Evolutionary conservation across 2,888 invertebrate genomes (phyloP), one percentile per base, ranked within the genome.

Genomic region (Lithophane ornitopus): DNA sequence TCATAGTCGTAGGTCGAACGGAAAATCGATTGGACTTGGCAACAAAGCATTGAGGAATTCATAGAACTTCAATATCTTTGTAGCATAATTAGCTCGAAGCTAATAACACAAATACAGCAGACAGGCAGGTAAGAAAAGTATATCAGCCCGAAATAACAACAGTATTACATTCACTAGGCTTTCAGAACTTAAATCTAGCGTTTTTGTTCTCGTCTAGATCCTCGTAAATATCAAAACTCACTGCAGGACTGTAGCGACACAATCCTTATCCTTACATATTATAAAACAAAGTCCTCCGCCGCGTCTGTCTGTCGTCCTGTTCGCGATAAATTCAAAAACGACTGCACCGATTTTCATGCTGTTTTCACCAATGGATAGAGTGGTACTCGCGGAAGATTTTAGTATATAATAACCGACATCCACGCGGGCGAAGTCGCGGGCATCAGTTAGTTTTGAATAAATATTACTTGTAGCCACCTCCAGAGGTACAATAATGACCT

Each of bases 221-320:
- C 46, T 52, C 14, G 22, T 39, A 49, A 66, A 65, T 52, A 76
- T 39, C 16, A 66, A 44, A 78, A 49, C 11, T 58, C 59, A 65
- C 52, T 71, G 19, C 22, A 34, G 67, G 49, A 56, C 58, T 58
- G n/a, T 19, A 26, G 58, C 41, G 26, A 58, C 46, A 72, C 61
- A 41, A 62, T 67, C 34, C n/a, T n/a, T n/a, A n/a, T n/a, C n/a
- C n/a, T n/a, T n/a, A n/a, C n/a, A n/a, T n/a, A n/a, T n/a, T n/a
- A n/a, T n/a, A n/a, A n/a, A n/a, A n/a, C n/a, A n/a, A n/a, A n/a
- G n/a, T n/a, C n/a, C n/a, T n/a, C n/a, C n/a, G n/a, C n/a, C n/a
- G n/a, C n/a, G n/a, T n/a, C n/a, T n/a, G n/a, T n/a, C n/a, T n/a
- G n/a, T n/a, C n/a, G n/a, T n/a, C n/a, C n/a, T n/a, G n/a, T n/a